These are phyloP conservation scores for Pseudachorutes palmiensis DNA, from an alignment of 1,140 invertebrate genomes.

Conservation along the genomic window DNA sequence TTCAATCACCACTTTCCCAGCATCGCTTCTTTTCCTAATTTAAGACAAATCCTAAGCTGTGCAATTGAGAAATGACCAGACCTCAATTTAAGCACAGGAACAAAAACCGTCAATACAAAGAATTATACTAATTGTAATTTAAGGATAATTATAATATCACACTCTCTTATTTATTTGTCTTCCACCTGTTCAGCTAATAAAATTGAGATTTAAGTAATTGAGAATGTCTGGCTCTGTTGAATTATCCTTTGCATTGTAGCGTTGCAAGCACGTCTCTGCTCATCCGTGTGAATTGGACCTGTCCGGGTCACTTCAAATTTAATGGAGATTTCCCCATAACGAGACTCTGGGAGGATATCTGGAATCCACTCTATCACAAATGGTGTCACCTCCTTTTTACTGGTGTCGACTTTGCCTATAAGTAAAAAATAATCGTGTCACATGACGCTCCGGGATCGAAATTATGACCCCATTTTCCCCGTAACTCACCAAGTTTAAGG, in stretches of 20 bases:
- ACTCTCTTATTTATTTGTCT: no score
- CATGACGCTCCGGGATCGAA: not conserved
- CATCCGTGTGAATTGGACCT: constrained; percentile 19
- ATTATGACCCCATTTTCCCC: constrained; percentile 25
- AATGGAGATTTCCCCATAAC: constrained; percentile 59
- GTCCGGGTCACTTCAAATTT: constrained; percentile 57
- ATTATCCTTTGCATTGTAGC: not conserved
- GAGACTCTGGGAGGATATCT: constrained; percentile 59
- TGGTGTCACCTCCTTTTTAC: constrained; percentile 57
- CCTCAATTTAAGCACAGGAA: no score
- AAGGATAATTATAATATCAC: no score
- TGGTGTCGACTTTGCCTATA: constrained; percentile 51
- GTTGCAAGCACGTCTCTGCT: not conserved
- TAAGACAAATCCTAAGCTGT: no score
- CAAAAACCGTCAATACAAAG: no score
- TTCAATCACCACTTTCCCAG: no score
- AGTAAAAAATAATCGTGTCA: constrained; percentile 26
- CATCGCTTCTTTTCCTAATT: no score
- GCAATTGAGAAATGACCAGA: no score
- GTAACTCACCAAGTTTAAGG: constrained; percentile 62
- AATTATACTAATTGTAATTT: no score
- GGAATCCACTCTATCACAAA: constrained; percentile 71
- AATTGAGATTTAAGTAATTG: no score
- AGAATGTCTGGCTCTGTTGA: no score
- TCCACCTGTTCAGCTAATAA: no score